Conservation (phyloP, 1,140 invertebrate species). For the Aphelinus certus region DNA sequence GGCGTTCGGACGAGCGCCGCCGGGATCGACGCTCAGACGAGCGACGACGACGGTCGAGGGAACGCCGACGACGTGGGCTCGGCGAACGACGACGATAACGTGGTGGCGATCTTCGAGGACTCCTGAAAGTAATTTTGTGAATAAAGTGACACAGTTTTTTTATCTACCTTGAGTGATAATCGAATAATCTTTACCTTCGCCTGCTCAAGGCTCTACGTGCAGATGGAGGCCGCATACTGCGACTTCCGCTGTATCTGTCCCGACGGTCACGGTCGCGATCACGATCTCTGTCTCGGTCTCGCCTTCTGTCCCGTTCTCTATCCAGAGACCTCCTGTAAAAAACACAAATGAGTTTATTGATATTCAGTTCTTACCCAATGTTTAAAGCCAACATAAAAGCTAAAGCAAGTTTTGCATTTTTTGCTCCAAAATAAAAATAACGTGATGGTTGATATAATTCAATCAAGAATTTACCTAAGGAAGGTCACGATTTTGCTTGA, state of each 20-base stretch:
- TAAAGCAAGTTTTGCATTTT: not conserved
- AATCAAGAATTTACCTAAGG: conserved; percentile 8
- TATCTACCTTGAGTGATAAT: no score
- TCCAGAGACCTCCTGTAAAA: conserved; percentile 58
- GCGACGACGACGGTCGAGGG: conserved; percentile 57
- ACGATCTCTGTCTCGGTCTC: conserved; percentile 64
- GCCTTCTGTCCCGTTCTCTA: conserved; percentile 57
- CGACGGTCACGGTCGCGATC: conserved; percentile 62
- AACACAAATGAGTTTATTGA: conserved; percentile 16
- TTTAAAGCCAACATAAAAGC: no score
- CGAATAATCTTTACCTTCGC: conserved; percentile 53
- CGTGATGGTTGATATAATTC: no score
- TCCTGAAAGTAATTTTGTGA: conserved; percentile 39
- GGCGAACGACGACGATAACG: conserved; percentile 58
- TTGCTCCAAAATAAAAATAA: not conserved
- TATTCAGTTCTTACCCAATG: not conserved
- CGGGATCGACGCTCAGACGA: conserved; percentile 60
- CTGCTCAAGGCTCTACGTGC: conserved; percentile 62
- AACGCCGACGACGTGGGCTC: conserved; percentile 59
- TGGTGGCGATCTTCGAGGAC: conserved; percentile 51
- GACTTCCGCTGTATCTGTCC: conserved; percentile 62
- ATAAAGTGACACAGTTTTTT: not conserved
- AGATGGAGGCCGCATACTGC: conserved; percentile 62
- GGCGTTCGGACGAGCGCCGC: conserved; percentile 65
- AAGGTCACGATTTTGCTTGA: conserved; percentile 26